Conservation (phyloP, 2,797 vertebrate genomes). For the Macrochelys suwanniensis region DNA sequence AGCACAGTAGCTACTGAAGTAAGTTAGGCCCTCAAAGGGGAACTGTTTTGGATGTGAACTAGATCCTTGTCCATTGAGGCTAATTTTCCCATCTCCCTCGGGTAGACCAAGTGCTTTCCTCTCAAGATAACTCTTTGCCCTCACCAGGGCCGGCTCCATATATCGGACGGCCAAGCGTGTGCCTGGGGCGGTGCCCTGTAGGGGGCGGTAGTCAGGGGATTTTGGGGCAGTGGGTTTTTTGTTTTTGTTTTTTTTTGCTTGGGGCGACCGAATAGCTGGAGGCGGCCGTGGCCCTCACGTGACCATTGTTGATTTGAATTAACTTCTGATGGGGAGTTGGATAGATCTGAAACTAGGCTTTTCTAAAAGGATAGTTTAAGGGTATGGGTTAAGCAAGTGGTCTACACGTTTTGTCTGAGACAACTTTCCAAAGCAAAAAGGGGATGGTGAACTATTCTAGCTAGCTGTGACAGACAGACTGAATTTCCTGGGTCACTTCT, state of each 20-base stretch:
- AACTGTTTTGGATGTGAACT: neutral
- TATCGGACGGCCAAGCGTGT: too few species aligned
- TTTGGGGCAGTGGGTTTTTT: too few species aligned
- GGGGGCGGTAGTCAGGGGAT: too few species aligned
- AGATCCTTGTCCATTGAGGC: constrained; percentile 9
- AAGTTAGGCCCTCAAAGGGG: neutral
- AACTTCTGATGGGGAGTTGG: constrained; percentile 10
- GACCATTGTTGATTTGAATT: constrained; percentile 36
- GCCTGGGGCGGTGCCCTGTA: too few species aligned
- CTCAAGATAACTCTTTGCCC: too few species aligned
- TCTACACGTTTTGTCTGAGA: neutral
- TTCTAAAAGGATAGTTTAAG: neutral
- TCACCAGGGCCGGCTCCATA: too few species aligned
- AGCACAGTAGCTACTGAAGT: neutral
- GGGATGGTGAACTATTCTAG: neutral
- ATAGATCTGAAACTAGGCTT: constrained; percentile 26
- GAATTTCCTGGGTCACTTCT: constrained; percentile 1
- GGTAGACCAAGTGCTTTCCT: constrained; percentile 18
- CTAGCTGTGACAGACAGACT: neutral
- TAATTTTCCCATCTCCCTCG: constrained; percentile 8
- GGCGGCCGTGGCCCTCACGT: neutral
- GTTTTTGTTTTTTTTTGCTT: too few species aligned
- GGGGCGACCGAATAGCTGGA: too few species aligned
- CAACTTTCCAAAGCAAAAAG: neutral
- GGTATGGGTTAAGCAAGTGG: neutral